phyloP scores from a whole-genome alignment of 1,140 invertebrate species.

The Trachymyrmex septentrionalis region DNA sequence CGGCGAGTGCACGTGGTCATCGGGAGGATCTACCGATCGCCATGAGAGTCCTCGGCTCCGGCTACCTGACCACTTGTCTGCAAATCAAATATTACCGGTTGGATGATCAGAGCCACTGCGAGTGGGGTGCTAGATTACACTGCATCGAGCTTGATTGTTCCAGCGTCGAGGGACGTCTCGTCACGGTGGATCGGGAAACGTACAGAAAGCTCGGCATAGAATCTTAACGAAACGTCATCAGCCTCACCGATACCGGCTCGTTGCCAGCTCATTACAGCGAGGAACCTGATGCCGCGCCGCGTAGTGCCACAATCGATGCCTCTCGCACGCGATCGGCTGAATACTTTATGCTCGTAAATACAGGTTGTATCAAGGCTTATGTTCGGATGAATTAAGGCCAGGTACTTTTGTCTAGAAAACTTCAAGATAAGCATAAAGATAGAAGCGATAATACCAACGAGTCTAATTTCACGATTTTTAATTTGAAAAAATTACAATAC shows the following conservation, averaged over 20 bases:
- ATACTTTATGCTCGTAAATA: neutral
- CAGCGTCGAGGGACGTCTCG: constrained; percentile 84
- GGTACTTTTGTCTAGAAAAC: neutral
- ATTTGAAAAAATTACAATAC: neutral
- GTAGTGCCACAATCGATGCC: constrained; percentile 31
- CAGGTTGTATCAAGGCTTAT: neutral
- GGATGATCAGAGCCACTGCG: constrained; percentile 87
- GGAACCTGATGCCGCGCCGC: constrained; percentile 7
- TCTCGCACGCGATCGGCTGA: neutral
- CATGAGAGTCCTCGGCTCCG: constrained; percentile 85
- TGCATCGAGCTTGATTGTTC: constrained; percentile 88
- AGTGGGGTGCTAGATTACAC: constrained; percentile 87
- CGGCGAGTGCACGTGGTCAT: constrained; percentile 83
- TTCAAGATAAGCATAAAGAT: neutral
- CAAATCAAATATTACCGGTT: constrained; percentile 88
- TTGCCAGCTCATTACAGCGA: constrained; percentile 27
- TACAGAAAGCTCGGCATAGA: constrained; percentile 84
- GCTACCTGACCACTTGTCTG: constrained; percentile 86
- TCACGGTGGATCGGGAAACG: constrained; percentile 86
- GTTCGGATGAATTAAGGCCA: neutral
- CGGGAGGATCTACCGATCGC: constrained; percentile 84
- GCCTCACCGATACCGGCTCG: neutral
- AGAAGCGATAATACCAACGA: neutral
- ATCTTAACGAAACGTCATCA: constrained; percentile 76
- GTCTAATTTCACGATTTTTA: neutral